Base-by-base conservation (phyloP, 2,888 invertebrate species). In the Drosophila lacicola region DNA sequence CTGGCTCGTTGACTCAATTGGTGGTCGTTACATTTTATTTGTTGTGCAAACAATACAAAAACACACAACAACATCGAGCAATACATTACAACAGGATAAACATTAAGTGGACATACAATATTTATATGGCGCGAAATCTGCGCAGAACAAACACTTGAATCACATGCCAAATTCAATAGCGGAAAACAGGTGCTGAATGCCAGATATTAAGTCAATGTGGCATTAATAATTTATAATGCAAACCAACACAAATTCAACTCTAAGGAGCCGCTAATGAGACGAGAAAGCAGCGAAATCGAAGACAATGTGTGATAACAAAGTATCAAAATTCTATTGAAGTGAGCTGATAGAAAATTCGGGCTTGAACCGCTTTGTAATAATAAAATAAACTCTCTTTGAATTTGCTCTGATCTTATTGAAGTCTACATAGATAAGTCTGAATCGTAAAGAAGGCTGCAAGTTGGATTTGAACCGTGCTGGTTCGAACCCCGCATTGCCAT, bases 1-100 rank as follows among this genome's bases (percentile, higher is more conserved):
- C 13, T 19, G 33, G 9, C 49, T 57, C 34, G 50, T 63, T 65
- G 45, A 2, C 47, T 41, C 53, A 51, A 72, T 60, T 61, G 45
- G 13, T n/a, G 10, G 46, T 63, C 61, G 50, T 73, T 62, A 64
- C 19, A 63, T 55, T 73, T 66, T 60, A 76, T 76, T 69, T 69
- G 17, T 69, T 73, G 65, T 21, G 60, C 60, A 63, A 66, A 66
- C 58, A 76, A 39, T n/a, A 25, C 17, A 34, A 45, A 6, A 54
- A 17, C 4, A 25, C 25, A 25, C 25, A 25, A 25, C 5, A 25
- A 25, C 25, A 25, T 6, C 5, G 6, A 25, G 25, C 25, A 6
- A 25, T 6, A 25, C 25, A 25, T 5, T 25, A 25, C 33, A 17
- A 13, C 14, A 33, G 47, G 21, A 36, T 49, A 46, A 37, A 42